Base-by-base conservation (phyloP, 2,113 vertebrate species). In the Myxocyprinus asiaticus region DNA sequence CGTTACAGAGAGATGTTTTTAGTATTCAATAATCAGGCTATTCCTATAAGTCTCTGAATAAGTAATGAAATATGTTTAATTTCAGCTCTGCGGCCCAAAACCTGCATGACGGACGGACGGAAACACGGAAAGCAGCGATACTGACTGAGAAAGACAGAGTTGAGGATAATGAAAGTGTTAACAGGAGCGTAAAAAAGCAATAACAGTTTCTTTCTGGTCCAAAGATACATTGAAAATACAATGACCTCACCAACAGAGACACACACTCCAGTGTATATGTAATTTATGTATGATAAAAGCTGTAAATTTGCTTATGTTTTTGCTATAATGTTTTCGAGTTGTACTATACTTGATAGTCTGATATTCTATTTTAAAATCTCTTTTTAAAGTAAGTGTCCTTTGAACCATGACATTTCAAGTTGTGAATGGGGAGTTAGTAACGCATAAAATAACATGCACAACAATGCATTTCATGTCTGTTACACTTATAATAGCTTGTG, bases 1-100 rank as follows among this genome's bases (percentile, higher is more conserved):
- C 22, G 22, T 33, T 33, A 33, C 22, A 33, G 22, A 33, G 22
- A 33, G 22, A 33, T 33, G 22, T 33, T n/a, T n/a, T n/a, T n/a
- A n/a, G n/a, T n/a, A n/a, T n/a, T n/a, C n/a, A n/a, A n/a, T n/a
- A n/a, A n/a, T n/a, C n/a, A n/a, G n/a, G n/a, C 22, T 33, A 33
- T 33, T 33, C 22, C 22, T 33, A 33, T 33, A 33, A 33, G 22
- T 33, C 22, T 33, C 22, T 33, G 22, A 33, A 33, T 33, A 48
- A 7, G 5, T 48, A 3, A 48, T 48, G 6, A 48, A 48, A 48
- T 3, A 3, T 14, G 10, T 72, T 59, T 47, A 0, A 33, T 69
- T 64, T 62, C 91, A 99, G 97, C 97, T 80, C 88, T 99, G 53
- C 95, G 97, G 63, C 98, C 97, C 14, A 97, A 97, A 91, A 99